These are phyloP conservation scores for Piprites chloris DNA, from an alignment of 2,113 vertebrate species.

Conservation along the genomic window DNA sequence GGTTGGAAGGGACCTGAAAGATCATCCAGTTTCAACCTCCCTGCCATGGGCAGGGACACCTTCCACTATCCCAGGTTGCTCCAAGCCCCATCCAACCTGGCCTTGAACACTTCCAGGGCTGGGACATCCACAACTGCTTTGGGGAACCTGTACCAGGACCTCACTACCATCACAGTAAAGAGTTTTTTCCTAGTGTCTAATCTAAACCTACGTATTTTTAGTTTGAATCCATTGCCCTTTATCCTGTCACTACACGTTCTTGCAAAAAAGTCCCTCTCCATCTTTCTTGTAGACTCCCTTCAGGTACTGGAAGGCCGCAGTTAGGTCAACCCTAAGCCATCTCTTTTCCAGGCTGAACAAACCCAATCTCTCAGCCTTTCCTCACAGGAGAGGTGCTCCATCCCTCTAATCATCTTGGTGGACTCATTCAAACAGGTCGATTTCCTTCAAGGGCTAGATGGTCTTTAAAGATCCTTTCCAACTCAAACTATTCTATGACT, in stretches of 20 bases:
- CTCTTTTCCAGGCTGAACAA: background rate
- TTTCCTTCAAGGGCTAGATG: background rate
- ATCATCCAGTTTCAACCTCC: background rate
- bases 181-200: background rate
- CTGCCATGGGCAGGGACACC: background rate
- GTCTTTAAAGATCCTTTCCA: background rate
- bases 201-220: background rate
- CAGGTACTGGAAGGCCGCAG: background rate
- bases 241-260: background rate
- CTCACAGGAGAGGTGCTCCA: background rate
- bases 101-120: background rate
- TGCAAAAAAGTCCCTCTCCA: background rate
- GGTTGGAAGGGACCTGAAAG: background rate
- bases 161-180: background rate
- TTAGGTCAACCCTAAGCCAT: background rate
- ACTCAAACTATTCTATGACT: background rate
- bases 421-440: background rate
- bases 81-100: background rate
- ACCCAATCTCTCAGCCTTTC: background rate
- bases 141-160: background rate
- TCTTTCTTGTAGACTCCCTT: background rate
- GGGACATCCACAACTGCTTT: background rate
- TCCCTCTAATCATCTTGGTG: background rate
- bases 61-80: too few relatives aligned
- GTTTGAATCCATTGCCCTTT: background rate